These are phyloP conservation scores for Diplodus puntazzo DNA, from an alignment of 2,797 vertebrate genomes.

Conservation along the genomic window DNA sequence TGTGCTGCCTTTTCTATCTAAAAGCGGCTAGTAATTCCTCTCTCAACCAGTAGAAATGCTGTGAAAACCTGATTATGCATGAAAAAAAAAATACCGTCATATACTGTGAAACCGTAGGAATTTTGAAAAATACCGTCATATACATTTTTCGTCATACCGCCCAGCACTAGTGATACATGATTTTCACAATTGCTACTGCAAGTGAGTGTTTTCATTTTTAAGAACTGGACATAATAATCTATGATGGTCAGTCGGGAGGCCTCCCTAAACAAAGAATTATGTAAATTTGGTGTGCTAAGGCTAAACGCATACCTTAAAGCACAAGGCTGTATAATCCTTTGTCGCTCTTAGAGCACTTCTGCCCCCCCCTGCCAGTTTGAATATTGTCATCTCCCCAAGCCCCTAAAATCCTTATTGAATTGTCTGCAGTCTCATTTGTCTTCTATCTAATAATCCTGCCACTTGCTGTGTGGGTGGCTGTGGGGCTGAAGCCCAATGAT, in stretches of 20 bases:
- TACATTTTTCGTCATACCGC: too few relatives aligned
- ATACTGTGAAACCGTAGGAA: too few relatives aligned
- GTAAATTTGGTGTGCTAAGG: background rate
- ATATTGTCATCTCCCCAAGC: conserved; percentile 64
- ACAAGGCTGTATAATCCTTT: conserved; percentile 19
- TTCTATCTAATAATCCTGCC: conserved; percentile 73
- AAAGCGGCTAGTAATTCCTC: too few relatives aligned
- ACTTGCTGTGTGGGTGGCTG: conserved; percentile 55
- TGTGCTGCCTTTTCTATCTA: too few relatives aligned
- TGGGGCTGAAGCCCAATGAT: conserved; percentile 39
- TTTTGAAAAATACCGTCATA: too few relatives aligned
- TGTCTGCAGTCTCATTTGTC: conserved; percentile 72
- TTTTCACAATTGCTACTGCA: background rate
- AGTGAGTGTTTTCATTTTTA: background rate
- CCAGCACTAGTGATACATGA: background rate
- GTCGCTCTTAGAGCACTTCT: background rate
- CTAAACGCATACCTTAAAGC: background rate
- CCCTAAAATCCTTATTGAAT: conserved; percentile 77
- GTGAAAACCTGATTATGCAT: too few relatives aligned
- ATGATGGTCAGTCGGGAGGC: background rate
- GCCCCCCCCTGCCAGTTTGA: conserved; percentile 16
- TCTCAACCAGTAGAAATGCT: too few relatives aligned
- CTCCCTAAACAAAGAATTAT: conserved; percentile 19
- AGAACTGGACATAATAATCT: background rate
- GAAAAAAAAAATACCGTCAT: too few relatives aligned